These are phyloP conservation scores for Contarinia nasturtii DNA, from an alignment of 1,140 invertebrate genomes.

Conservation along the genomic window DNA sequence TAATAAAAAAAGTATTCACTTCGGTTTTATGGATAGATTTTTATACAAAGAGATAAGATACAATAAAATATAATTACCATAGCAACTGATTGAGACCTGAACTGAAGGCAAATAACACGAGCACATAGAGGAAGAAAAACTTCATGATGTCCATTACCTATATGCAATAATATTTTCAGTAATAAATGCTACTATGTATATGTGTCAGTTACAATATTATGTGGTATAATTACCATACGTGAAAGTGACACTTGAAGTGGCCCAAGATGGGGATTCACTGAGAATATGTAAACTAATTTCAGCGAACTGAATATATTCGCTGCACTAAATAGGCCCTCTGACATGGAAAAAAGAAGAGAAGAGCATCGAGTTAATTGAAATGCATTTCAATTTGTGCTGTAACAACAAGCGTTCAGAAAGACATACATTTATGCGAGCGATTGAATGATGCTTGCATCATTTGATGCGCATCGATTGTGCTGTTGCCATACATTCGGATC, in stretches of 20 bases:
- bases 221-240: no score
- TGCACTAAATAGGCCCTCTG: constrained; percentile 85
- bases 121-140: constrained; percentile 86
- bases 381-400: no score
- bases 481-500: no score
- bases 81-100: constrained; percentile 37
- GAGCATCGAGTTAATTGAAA: no score
- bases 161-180: no score
- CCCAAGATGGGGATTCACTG: constrained; percentile 93
- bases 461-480: no score
- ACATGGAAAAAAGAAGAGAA: no score
- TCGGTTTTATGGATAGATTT: neutral
- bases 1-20: neutral
- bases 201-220: no score
- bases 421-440: no score
- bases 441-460: no score
- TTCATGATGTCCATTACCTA: constrained; percentile 95
- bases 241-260: constrained; percentile 93
- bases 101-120: constrained; percentile 88
- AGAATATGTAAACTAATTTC: constrained; percentile 97
- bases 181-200: no score
- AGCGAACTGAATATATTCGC: constrained; percentile 96
- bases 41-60: neutral
- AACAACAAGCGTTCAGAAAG: no score
- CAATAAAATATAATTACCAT: constrained; percentile 40